Base-by-base conservation (phyloP, 2,888 invertebrate species). In the Lasioglossum malachurum region DNA sequence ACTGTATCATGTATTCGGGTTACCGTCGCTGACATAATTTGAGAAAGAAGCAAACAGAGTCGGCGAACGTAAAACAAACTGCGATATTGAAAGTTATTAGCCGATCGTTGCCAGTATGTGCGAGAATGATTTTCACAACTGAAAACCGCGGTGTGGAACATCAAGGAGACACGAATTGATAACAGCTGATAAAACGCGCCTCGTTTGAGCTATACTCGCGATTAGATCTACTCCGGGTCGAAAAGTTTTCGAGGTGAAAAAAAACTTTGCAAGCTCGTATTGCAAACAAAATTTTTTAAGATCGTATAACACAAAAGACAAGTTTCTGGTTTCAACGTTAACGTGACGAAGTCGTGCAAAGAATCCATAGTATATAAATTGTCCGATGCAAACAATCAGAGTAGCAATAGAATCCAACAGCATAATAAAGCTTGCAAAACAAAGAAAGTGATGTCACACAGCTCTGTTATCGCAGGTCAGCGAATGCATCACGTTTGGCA, bases 191-290 rank as follows among this genome's bases (percentile, higher is more conserved):
- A 67, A 78, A 77, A 49, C 31, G 53, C 60, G 38, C 35, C 16
- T 46, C 19, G 38, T 81, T 87, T 78, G 53, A 44, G 41, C n/a
- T 14, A 16, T 31, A 2, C 23, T 53, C 53, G 27, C 46, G 80
- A 84, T 80, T 80, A 71, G 53, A 35, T 31, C 57, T 49, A 75
- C 44, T 60, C 44, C 67, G 1, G 67, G 64, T 46, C 71, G 46
- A 60, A 57, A 77, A 31, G 31, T 53, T 8, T 3, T 23, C 53
- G 53, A 53, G 23, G 53, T 23, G 23, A 10, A 53, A 10, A 60
- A 27, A 1, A n/a, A 14, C 4, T 27, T 60, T 27, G 14, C 27
- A 60, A 60, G 27, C n/a, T n/a, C n/a, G n/a, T n/a, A n/a, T n/a
- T n/a, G n/a, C n/a, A n/a, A n/a, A n/a, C n/a, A n/a, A n/a, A n/a